These are phyloP conservation scores for Phyto melanocephala DNA, from an alignment of 2,888 invertebrate species.

Conservation along the genomic window DNA sequence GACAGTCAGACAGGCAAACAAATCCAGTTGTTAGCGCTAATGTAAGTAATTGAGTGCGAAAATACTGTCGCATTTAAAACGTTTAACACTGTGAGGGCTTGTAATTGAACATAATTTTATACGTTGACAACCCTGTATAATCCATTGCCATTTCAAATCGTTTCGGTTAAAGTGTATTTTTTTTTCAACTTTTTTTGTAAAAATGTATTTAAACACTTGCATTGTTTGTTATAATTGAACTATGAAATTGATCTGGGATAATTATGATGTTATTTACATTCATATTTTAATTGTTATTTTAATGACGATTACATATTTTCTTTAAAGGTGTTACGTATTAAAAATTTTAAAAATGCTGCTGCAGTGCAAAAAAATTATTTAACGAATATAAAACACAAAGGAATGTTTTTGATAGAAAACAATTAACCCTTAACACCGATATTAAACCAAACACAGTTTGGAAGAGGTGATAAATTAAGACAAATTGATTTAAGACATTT, in stretches of 20 bases:
- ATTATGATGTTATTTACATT: not conserved
- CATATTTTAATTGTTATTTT: not conserved
- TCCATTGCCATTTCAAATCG: slow-evolving; percentile 36
- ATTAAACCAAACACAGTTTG: too few species aligned
- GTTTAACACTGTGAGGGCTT: slow-evolving; percentile 60
- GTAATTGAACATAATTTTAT: slow-evolving; percentile 58
- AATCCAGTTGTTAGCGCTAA: slow-evolving; percentile 76
- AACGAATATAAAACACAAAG: too few species aligned
- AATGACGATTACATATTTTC: too few species aligned
- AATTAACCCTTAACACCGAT: too few species aligned
- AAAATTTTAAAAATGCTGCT: too few species aligned
- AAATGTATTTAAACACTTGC: not conserved
- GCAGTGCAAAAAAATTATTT: too few species aligned
- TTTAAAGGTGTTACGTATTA: too few species aligned
- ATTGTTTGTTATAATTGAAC: slow-evolving; percentile 17
- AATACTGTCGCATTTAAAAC: slow-evolving; percentile 75
- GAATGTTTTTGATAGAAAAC: too few species aligned
- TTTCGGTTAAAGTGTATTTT: slow-evolving; percentile 46
- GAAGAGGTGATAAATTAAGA: too few species aligned
- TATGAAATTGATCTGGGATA: slow-evolving; percentile 35
- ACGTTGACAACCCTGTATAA: slow-evolving; percentile 50
- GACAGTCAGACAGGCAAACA: slow-evolving; percentile 63
- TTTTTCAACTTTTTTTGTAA: slow-evolving; percentile 13
- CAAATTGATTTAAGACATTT: too few species aligned
- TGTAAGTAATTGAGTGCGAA: slow-evolving; percentile 79